Conservation (phyloP, 2,888 invertebrate genomes). For the Saturnia pavonia region DNA sequence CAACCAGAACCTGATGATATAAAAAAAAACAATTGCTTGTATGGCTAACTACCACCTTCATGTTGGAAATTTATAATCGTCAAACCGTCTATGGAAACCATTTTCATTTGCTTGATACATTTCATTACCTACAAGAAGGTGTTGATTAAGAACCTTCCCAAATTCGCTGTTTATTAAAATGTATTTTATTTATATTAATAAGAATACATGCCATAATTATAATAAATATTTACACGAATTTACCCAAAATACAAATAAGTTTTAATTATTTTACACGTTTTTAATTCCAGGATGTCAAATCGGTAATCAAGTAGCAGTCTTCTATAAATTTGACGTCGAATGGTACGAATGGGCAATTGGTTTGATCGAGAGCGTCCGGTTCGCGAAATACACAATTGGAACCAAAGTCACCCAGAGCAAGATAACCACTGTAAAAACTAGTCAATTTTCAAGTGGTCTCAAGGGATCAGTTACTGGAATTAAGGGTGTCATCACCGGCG, state of each 20-base stretch:
- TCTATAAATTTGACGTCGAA: slow-evolving; percentile 83
- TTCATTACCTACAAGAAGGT: too few relatives aligned
- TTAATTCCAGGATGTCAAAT: slow-evolving; percentile 71
- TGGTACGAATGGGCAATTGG: slow-evolving; percentile 81
- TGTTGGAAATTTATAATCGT: too few relatives aligned
- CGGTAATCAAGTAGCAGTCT: slow-evolving; percentile 80
- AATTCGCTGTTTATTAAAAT: too few relatives aligned
- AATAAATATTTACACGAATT: not conserved
- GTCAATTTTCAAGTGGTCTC: slow-evolving; percentile 33
- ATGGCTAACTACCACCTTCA: too few relatives aligned
- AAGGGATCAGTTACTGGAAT: slow-evolving; percentile 33
- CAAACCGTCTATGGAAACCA: too few relatives aligned
- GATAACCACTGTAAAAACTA: slow-evolving; percentile 37
- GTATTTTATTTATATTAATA: too few relatives aligned
- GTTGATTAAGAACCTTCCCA: too few relatives aligned
- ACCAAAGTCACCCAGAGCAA: slow-evolving; percentile 47
- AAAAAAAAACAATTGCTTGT: too few relatives aligned
- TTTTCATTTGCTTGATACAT: too few relatives aligned
- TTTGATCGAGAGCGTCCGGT: slow-evolving; percentile 63
- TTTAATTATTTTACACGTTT: not conserved
- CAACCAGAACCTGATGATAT: too few relatives aligned
- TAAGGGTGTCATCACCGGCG: slow-evolving; percentile 28
- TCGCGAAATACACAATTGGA: slow-evolving; percentile 54
- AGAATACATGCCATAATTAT: too few relatives aligned
- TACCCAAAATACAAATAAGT: not conserved